A percentile compares a stretch with the other conserved stretches of the same genome.
Conservation (phyloP, 1,140 invertebrate species). For the Meloidogyne chitwoodi region DNA sequence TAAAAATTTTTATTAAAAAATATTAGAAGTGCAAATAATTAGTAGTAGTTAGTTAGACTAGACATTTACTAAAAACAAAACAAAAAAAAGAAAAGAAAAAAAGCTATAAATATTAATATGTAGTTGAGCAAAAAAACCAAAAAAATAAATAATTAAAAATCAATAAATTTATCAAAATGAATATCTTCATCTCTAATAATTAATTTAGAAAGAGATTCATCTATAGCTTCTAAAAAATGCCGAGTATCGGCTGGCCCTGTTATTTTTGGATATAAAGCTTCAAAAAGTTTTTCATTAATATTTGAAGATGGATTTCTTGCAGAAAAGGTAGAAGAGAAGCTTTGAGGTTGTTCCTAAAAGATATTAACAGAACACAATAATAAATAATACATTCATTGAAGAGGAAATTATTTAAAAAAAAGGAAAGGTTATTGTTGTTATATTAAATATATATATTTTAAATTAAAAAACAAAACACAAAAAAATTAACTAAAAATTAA, state of each 20-base stretch:
- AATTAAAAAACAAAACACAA: too few species aligned
- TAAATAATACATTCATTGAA: conserved; percentile 35
- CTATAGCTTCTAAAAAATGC: conserved; percentile 51
- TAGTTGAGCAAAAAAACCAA: neutral
- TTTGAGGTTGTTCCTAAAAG: neutral
- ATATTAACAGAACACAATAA: conserved; percentile 39
- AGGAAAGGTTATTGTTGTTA: neutral
- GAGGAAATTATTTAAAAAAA: neutral
- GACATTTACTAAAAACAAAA: neutral
- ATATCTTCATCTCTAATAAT: conserved; percentile 15
- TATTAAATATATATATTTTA: neutral
- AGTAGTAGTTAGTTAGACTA: neutral
- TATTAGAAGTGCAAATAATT: too few species aligned
- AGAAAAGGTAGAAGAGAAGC: neutral
- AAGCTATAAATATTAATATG: neutral
- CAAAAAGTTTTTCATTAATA: conserved; percentile 44
- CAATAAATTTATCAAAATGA: conserved; percentile 27
- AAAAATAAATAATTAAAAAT: conserved; percentile 22
- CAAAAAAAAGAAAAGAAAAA: neutral
- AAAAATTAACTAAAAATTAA: too few species aligned
- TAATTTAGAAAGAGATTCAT: conserved; percentile 8
- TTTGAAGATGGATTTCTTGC: conserved; percentile 20
- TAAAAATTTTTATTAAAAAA: too few species aligned
- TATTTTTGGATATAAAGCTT: conserved; percentile 53
- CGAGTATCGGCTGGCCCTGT: conserved; percentile 53